phyloP scores from a whole-genome alignment of 2,797 vertebrate species.

The Danio albolineatus region DNA sequence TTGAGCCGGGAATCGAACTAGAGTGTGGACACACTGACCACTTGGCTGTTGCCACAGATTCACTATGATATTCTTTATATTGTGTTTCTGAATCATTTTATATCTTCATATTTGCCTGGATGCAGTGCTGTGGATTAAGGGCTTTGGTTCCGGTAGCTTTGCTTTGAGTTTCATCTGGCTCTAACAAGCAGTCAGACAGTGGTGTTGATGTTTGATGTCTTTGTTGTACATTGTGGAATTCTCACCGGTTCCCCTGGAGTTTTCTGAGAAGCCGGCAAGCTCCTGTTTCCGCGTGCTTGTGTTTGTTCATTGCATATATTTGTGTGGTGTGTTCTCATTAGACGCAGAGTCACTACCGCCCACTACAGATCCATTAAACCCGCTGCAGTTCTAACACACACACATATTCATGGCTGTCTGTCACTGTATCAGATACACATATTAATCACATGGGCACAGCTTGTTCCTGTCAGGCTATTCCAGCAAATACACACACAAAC shows the following conservation, averaged over 20 bases:
- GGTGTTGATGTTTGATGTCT: constrained; percentile 27
- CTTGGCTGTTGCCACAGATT: too few relatives aligned
- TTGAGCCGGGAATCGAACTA: too few relatives aligned
- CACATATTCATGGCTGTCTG: constrained; percentile 16
- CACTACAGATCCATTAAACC: constrained; percentile 28
- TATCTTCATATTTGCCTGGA: background rate
- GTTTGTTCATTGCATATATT: background rate
- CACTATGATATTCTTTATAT: background rate
- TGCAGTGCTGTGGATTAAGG: background rate
- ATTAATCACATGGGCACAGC: constrained; percentile 23
- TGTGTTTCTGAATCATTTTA: background rate
- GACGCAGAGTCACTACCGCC: background rate
- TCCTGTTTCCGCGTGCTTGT: constrained; percentile 2
- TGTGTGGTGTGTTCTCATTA: constrained; percentile 22
- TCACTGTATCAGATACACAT: constrained; percentile 31
- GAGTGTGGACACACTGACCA: too few relatives aligned
- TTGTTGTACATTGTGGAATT: constrained; percentile 15
- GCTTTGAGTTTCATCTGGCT: constrained; percentile 7
- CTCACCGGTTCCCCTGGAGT: background rate
- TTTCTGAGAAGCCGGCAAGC: constrained; percentile 9
- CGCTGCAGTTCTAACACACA: constrained; percentile 9
- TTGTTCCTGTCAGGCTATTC: constrained; percentile 9
- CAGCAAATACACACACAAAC: background rate
- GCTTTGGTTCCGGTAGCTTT: constrained; percentile 6
- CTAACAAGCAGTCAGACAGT: constrained; percentile 15